phyloP scores from a whole-genome alignment of 2,888 invertebrate genomes.

The Lepidocyrtoides sp. region DNA sequence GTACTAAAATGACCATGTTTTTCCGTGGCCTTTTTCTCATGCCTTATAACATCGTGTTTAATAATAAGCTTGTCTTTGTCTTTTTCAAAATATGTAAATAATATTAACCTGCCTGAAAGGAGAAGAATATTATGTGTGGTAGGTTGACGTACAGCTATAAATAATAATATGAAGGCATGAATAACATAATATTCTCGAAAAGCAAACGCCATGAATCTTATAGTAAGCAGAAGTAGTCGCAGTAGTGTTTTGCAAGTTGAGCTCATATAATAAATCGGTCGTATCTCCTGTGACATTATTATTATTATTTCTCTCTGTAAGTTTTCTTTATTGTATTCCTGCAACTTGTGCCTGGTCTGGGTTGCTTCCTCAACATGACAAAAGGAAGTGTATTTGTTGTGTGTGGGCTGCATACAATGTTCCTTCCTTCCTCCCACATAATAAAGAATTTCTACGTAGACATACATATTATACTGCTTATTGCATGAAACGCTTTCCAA shows the following conservation, averaged over 20 bases:
- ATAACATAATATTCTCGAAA: no score
- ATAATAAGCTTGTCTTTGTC: conserved; percentile 59
- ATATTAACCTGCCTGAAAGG: conserved; percentile 1
- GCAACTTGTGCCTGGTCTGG: conserved; percentile 2
- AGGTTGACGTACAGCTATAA: not conserved
- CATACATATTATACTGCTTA: not conserved
- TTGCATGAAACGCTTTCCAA: not conserved
- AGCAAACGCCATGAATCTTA: no score
- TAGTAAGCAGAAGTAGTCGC: not conserved
- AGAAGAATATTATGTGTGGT: not conserved
- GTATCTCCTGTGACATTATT: conserved; percentile 72
- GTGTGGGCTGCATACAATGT: not conserved
- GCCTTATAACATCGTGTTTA: not conserved
- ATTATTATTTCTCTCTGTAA: not conserved
- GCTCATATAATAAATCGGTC: conserved; percentile 78
- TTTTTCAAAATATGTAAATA: conserved; percentile 43
- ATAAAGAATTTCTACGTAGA: not conserved
- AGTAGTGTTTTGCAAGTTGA: conserved; percentile 61
- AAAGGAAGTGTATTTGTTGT: not conserved
- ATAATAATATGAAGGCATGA: conserved; percentile 27
- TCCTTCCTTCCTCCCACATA: conserved; percentile 3
- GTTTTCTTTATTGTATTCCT: conserved; percentile 12
- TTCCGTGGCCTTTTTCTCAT: conserved; percentile 49
- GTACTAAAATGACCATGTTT: not conserved
- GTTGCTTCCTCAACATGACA: not conserved